These are phyloP conservation scores for Madoqua kirkii DNA, from an alignment of 2,113 vertebrate species.

Conservation along the genomic window DNA sequence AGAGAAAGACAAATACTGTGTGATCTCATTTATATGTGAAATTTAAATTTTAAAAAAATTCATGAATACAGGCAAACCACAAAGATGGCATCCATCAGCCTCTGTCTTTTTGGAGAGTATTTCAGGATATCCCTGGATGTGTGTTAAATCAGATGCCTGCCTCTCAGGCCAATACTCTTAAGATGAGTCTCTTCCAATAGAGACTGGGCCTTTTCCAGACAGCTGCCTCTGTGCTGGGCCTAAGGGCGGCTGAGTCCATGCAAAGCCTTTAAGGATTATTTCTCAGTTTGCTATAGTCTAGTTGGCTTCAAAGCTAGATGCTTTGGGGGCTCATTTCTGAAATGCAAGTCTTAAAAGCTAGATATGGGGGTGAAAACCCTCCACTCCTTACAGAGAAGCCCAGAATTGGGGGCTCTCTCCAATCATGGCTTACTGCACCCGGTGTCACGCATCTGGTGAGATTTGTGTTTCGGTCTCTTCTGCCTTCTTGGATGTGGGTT, in stretches of 20 bases:
- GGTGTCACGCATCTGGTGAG: background rate
- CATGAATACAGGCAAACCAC: background rate
- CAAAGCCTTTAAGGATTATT: background rate
- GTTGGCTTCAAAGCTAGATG: background rate
- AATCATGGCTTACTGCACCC: fast-evolving
- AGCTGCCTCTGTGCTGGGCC: background rate
- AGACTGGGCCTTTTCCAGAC: background rate
- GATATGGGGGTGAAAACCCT: background rate
- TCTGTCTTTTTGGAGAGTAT: background rate
- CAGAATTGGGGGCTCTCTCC: too few relatives aligned
- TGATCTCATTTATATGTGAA: background rate
- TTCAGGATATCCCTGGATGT: background rate
- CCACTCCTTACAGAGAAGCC: background rate
- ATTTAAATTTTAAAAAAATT: background rate
- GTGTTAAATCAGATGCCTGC: background rate
- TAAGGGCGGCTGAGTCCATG: too few relatives aligned
- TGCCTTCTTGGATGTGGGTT: background rate
- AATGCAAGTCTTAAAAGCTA: background rate
- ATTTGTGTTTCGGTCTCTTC: background rate
- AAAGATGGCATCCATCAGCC: background rate
- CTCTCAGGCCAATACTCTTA: background rate
- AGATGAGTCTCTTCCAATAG: background rate
- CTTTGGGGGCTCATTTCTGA: background rate
- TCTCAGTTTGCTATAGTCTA: background rate
- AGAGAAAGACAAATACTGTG: background rate